Conservation (phyloP, 2,888 invertebrate species). For the Metacarcinus magister region DNA sequence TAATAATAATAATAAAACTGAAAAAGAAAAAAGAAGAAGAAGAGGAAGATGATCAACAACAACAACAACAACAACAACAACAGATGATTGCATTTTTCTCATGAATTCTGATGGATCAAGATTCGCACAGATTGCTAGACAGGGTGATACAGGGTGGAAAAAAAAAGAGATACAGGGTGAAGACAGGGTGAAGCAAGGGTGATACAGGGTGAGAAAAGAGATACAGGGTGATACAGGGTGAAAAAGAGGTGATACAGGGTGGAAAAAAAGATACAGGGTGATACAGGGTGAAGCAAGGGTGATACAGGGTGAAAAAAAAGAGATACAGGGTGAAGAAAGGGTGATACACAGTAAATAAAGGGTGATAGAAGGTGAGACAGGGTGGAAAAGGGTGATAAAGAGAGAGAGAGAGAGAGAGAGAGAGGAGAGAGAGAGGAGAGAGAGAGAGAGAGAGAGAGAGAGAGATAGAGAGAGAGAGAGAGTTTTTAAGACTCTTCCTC, state of each 20-base stretch:
- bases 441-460: conserved; percentile 57
- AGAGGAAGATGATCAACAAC: not conserved
- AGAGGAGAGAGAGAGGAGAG: not conserved
- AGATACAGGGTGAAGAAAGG: not conserved
- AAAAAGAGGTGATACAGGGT: too few species aligned
- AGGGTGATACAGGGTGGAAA: too few species aligned
- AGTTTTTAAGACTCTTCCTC: not conserved
- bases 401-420: conserved; percentile 54
- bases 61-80: too few species aligned
- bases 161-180: too few species aligned
- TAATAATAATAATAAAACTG: not conserved
- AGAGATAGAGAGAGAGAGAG: conserved; percentile 43
- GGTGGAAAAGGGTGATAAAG: not conserved
- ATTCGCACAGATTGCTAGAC: not conserved
- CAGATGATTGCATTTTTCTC: not conserved
- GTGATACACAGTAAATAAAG: too few species aligned
- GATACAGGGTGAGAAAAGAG: too few species aligned
- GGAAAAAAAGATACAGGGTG: not conserved
- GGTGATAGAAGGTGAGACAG: too few species aligned
- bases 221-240: too few species aligned
- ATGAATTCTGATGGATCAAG: not conserved
- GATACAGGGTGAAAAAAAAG: not conserved
- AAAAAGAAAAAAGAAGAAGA: not conserved
- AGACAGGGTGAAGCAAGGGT: too few species aligned
- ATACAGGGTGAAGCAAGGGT: not conserved